Conservation (phyloP, 1,140 invertebrate species). For the Hetaerina americana region DNA sequence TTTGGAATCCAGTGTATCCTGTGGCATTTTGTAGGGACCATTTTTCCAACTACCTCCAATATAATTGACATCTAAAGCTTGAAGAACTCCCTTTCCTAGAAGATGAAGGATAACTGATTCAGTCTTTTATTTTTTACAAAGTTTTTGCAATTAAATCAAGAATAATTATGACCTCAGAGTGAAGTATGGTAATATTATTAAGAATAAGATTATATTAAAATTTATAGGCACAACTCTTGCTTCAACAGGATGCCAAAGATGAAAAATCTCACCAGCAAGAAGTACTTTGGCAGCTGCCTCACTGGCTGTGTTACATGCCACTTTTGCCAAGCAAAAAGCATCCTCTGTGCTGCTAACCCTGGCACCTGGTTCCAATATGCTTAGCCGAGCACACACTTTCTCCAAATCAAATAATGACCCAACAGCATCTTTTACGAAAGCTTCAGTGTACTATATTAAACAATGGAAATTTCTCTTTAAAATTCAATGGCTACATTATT, state of each 20-base stretch:
- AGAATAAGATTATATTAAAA: no score
- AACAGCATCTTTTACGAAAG: constrained; percentile 38
- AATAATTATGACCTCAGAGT: no score
- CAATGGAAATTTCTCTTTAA: no score
- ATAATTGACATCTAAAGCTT: background rate
- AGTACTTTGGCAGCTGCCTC: constrained; percentile 26
- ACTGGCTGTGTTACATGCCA: constrained; percentile 31
- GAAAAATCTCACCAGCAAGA: constrained; percentile 27
- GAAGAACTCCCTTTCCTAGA: background rate
- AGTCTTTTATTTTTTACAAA: no score
- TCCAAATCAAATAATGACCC: constrained; percentile 38
- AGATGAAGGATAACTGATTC: no score
- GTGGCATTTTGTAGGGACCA: background rate
- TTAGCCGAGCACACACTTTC: constrained; percentile 35
- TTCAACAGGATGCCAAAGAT: no score
- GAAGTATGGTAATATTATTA: no score
- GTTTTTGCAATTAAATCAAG: no score
- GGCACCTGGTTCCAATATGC: constrained; percentile 6
- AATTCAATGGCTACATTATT: no score
- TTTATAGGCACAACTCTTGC: no score
- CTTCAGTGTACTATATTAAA: constrained; percentile 47
- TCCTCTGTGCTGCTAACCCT: constrained; percentile 18
- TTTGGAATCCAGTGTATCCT: background rate
- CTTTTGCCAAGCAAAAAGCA: constrained; percentile 14
- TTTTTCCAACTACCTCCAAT: background rate